Conservation (phyloP, 2,797 vertebrate genomes). For the Rhadinocentrus ornatus region DNA sequence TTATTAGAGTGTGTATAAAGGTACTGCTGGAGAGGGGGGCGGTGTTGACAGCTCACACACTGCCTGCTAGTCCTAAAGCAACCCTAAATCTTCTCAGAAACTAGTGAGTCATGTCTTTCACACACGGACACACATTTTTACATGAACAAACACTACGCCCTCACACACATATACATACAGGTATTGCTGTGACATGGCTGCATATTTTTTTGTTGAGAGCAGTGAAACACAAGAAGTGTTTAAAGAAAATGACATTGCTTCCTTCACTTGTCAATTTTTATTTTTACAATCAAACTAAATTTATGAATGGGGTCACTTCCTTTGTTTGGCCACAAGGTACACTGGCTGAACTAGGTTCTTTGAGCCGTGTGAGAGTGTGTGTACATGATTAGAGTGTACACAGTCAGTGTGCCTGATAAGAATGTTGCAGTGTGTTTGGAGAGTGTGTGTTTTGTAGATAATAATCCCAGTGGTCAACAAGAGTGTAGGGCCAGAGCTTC, state of each 20-base stretch:
- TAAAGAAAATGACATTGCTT: slow-evolving; percentile 10
- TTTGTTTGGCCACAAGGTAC: slow-evolving; percentile 68
- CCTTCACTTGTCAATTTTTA: slow-evolving; percentile 35
- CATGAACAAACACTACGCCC: slow-evolving; percentile 20
- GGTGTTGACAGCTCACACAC: slow-evolving; percentile 80
- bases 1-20: slow-evolving; percentile 73
- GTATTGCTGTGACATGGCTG: slow-evolving; percentile 10
- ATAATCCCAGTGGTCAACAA: slow-evolving; percentile 81
- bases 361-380: slow-evolving; percentile 9
- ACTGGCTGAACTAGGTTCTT: slow-evolving; percentile 34
- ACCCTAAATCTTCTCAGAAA: slow-evolving; percentile 68
- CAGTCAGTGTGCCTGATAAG: slow-evolving; percentile 66
- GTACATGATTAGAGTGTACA: slow-evolving; percentile 46
- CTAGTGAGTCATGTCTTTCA: slow-evolving; percentile 65
- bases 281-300: slow-evolving; percentile 42
- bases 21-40: slow-evolving; percentile 56
- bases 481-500: slow-evolving; percentile 74
- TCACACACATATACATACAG: slow-evolving; percentile 14
- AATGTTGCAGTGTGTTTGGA: slow-evolving; percentile 75
- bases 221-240: neutral
- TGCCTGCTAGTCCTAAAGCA: slow-evolving; percentile 64
- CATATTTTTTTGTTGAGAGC: neutral
- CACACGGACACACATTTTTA: slow-evolving; percentile 18
- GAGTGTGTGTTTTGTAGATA: slow-evolving; percentile 77
- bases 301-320: slow-evolving; percentile 43